phyloP scores from a whole-genome alignment of 2,113 vertebrate species.

The Thunnus maccoyii region DNA sequence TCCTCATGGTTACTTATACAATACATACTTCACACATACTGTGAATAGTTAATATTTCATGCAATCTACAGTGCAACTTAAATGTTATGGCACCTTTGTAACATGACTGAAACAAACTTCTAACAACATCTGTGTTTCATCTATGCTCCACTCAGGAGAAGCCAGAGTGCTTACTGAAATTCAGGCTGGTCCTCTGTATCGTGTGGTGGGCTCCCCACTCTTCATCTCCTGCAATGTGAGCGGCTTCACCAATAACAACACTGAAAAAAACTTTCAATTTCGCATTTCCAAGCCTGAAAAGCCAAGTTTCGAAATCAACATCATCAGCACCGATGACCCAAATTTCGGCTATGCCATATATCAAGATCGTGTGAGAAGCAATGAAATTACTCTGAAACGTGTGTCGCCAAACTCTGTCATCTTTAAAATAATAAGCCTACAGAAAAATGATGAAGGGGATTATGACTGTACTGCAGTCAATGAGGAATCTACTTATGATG shows the following conservation, averaged over 20 bases:
- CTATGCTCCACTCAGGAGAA: constrained; percentile 48
- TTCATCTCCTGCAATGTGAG: constrained; percentile 88
- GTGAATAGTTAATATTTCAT: background rate
- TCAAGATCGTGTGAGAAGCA: background rate
- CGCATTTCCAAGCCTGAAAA: constrained; percentile 58
- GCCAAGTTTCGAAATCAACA: constrained; percentile 39
- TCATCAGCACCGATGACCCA: constrained; percentile 78
- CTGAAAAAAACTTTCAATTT: constrained; percentile 83
- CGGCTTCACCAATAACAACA: constrained; percentile 68
- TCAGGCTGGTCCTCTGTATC: constrained; percentile 88
- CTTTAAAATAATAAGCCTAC: constrained; percentile 81
- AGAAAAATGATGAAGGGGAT: constrained; percentile 82
- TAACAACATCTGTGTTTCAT: constrained; percentile 15
- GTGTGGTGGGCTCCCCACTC: constrained; percentile 79
- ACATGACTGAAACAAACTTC: background rate
- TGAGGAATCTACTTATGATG: constrained; percentile 65
- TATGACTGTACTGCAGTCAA: constrained; percentile 89
- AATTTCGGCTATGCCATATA: constrained; percentile 69
- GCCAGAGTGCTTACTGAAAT: constrained; percentile 67
- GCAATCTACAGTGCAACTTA: background rate
- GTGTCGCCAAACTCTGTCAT: constrained; percentile 71
- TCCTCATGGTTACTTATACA: background rate
- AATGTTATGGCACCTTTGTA: background rate
- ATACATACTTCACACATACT: background rate
- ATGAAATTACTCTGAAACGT: constrained; percentile 77